phyloP scores from a whole-genome alignment of 2,797 vertebrate species.

The Garrulus glandarius region DNA sequence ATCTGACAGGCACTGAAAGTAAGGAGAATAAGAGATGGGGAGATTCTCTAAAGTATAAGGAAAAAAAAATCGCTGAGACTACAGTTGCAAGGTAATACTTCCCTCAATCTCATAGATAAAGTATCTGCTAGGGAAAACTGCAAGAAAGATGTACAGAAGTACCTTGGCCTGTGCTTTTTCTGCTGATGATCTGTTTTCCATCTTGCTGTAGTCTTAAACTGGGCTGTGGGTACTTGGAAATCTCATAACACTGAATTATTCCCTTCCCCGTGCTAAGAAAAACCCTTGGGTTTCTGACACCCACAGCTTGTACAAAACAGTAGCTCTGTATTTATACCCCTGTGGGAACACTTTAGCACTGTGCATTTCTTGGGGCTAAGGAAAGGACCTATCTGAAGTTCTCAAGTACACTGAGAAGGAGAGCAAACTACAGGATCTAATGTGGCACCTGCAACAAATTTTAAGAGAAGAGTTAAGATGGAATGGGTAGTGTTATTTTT shows the following conservation, averaged over 20 bases:
- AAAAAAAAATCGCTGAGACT: neutral
- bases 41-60: neutral
- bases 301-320: neutral
- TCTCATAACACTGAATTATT: neutral
- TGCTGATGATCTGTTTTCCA: neutral
- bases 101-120: neutral
- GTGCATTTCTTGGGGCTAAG: neutral
- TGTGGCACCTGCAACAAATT: neutral
- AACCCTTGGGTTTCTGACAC: neutral
- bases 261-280: neutral
- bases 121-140: neutral
- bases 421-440: neutral
- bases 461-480: neutral
- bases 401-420: neutral
- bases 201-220: neutral
- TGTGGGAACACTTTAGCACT: neutral
- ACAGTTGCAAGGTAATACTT: neutral
- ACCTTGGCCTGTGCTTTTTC: neutral
- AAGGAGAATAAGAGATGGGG: neutral
- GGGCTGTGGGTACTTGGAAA: neutral
- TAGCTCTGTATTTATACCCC: neutral
- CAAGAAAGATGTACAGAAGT: neutral
- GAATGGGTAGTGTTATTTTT: neutral
- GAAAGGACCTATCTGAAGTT: neutral
- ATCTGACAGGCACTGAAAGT: neutral